Evolutionary conservation across 2,113 vertebrate genomes (phyloP).

Genomic region (Indicator maculatus): DNA sequence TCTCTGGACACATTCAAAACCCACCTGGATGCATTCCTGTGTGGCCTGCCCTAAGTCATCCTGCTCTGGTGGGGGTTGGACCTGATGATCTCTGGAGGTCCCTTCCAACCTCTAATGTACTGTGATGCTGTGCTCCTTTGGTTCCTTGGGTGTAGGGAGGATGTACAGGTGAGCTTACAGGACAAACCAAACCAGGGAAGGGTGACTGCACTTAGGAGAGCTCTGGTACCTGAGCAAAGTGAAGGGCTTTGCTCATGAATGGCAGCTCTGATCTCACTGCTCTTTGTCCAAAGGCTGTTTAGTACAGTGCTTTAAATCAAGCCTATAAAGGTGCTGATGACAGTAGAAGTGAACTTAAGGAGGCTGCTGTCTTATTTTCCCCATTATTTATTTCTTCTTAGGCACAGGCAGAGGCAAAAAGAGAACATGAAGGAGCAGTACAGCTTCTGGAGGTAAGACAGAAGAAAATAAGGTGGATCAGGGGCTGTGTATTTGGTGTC

Average conservation of each 20-base stretch:
- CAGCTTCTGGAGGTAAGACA: conserved; percentile 95
- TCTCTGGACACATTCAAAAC: too few relatives aligned
- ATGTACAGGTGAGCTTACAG: not conserved
- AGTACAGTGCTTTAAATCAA: not conserved
- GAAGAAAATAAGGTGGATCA: not conserved
- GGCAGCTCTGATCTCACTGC: not conserved
- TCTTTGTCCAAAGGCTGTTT: not conserved
- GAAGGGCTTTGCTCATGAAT: not conserved
- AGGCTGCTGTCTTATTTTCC: not conserved
- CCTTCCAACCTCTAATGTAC: too few relatives aligned
- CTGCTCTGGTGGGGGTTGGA: too few relatives aligned
- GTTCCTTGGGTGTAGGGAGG: not conserved
- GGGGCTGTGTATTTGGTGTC: not conserved
- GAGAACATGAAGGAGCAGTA: conserved; percentile 95
- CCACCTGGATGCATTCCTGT: too few relatives aligned
- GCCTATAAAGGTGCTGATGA: not conserved
- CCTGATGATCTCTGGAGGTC: too few relatives aligned
- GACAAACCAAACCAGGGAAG: not conserved
- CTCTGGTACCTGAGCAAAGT: not conserved
- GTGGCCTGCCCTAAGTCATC: too few relatives aligned
- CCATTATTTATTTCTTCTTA: conserved; percentile 52
- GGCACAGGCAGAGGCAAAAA: conserved; percentile 94
- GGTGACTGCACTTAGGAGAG: not conserved
- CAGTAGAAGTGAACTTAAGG: not conserved
- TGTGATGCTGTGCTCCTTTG: too few relatives aligned